Percentiles rank a stretch among this genome's conserved stretches.
These are phyloP conservation scores for Sminthurides aquaticus DNA, from an alignment of 2,888 invertebrate genomes.

Conservation along the genomic window DNA sequence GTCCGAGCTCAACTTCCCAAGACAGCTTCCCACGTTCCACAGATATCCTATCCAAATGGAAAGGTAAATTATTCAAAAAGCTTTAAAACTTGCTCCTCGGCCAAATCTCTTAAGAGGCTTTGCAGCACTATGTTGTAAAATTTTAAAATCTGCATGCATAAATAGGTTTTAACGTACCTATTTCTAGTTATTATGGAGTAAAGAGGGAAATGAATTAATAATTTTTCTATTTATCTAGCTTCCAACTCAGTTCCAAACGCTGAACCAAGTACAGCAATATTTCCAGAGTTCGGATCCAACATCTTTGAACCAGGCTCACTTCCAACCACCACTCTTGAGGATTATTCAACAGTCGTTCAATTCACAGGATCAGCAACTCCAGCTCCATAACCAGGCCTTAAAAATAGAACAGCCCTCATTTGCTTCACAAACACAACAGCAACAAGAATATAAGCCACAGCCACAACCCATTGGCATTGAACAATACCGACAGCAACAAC, in stretches of 20 bases:
- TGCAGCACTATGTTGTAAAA: too few species aligned
- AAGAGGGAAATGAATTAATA: too few species aligned
- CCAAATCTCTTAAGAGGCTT: too few species aligned
- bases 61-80: background rate
- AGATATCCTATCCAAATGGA: constrained; percentile 22
- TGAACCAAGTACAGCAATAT: constrained; percentile 16
- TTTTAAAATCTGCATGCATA: too few species aligned
- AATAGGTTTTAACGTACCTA: too few species aligned
- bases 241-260: constrained; percentile 19
- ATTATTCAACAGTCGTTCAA: constrained; percentile 13
- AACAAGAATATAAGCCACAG: background rate
- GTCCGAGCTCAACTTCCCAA: constrained; percentile 24
- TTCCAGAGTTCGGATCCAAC: constrained; percentile 11
- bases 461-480: background rate
- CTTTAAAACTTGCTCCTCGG: too few species aligned
- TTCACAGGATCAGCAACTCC: constrained; percentile 13
- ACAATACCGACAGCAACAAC: constrained; percentile 5
- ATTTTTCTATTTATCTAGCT: constrained; percentile 16
- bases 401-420: background rate
- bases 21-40: constrained; percentile 21
- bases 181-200: too few species aligned
- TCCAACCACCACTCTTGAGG: constrained; percentile 10
- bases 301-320: constrained; percentile 7
- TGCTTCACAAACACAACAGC: too few species aligned
- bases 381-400: constrained; percentile 15